Evolutionary conservation across 2,113 vertebrate genomes (phyloP).

Genomic region (Entelurus aequoreus): DNA sequence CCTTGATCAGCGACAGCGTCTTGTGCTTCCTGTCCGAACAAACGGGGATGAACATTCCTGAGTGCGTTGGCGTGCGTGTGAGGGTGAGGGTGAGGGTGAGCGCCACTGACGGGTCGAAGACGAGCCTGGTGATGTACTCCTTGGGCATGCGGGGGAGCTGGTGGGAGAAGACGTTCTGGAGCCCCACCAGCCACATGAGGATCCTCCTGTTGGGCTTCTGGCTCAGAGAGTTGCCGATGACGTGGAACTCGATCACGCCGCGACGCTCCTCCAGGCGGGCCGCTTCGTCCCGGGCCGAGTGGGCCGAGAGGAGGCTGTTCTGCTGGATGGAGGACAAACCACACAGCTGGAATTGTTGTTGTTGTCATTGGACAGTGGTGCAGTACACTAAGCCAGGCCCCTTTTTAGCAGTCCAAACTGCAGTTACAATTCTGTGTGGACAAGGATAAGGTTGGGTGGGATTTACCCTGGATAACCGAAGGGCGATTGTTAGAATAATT

Average conservation of each 20-base stretch:
- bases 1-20: slow-evolving; percentile 96
- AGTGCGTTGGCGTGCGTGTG: too few relatives aligned
- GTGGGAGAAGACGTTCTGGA: slow-evolving; percentile 98
- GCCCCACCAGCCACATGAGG: slow-evolving; percentile 95
- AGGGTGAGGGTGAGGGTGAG: too few relatives aligned
- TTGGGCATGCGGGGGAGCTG: slow-evolving; percentile 98
- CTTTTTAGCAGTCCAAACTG: too few relatives aligned
- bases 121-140: slow-evolving; percentile 95
- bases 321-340: slow-evolving; percentile 36
- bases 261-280: slow-evolving; percentile 90
- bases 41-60: neutral
- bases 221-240: slow-evolving; percentile 93
- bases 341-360: too few relatives aligned
- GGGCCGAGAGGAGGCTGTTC: slow-evolving; percentile 92
- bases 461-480: too few relatives aligned
- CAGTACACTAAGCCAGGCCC: too few relatives aligned
- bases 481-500: too few relatives aligned
- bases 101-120: slow-evolving; percentile 91
- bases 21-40: slow-evolving; percentile 87
- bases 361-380: too few relatives aligned
- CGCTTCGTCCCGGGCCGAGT: slow-evolving; percentile 91
- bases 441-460: too few relatives aligned
- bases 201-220: slow-evolving; percentile 98
- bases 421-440: too few relatives aligned
- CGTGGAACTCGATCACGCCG: slow-evolving; percentile 96